Base-by-base conservation (phyloP, 1,140 invertebrate genomes). In the Drosophila sechellia region DNA sequence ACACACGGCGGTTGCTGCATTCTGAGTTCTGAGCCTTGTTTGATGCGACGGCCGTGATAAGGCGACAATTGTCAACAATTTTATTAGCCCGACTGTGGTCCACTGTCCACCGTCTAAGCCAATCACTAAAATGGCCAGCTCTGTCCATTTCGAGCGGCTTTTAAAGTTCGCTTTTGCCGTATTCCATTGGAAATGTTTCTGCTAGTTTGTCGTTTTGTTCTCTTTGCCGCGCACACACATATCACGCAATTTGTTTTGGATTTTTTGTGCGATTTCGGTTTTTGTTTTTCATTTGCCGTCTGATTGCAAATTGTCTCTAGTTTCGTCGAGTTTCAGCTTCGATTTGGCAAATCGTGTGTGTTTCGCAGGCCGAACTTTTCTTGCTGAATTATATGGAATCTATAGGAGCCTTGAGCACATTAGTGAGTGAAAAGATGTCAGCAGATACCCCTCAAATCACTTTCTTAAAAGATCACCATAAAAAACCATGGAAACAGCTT, bases 21-120 rank as follows among this genome's bases (percentile, higher is more conserved):
- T 81, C 79, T 84, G 65, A 42, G 71, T 20, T 35, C 15, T 84
- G 65, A 39, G 71, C 73, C 75, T 78, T 86, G 74, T 87, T 79
- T 72, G 79, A 81, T 81, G 79, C 65, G 25, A 53, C 59, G 83
- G 55, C 79, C 84, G 55, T 77, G 83, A 87, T 87, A 87, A 87
- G 84, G 79, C 83, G 79, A 87, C 84, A 89, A 89, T 87, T 87
- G 83, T 87, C 83, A 87, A 87, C 83, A 87, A 89, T 89, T 87
- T 87, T 83, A 87, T 87, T 87, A 87, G 64, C 34, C 27, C 39
- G 49, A 43, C 3, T 17, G 42, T 25, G 40, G 45, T 55, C 48
- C 39, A 25, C 45, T 50, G 60, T 75, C 53, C 52, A 25, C 34
- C 37, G 37, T 60, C 46, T 60, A 34, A 79, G 84, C 84, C 84